Evolutionary conservation across 2,888 invertebrate species (phyloP), one percentile per base, ranked within the genome.

Genomic region (Thymelicus acteon): DNA sequence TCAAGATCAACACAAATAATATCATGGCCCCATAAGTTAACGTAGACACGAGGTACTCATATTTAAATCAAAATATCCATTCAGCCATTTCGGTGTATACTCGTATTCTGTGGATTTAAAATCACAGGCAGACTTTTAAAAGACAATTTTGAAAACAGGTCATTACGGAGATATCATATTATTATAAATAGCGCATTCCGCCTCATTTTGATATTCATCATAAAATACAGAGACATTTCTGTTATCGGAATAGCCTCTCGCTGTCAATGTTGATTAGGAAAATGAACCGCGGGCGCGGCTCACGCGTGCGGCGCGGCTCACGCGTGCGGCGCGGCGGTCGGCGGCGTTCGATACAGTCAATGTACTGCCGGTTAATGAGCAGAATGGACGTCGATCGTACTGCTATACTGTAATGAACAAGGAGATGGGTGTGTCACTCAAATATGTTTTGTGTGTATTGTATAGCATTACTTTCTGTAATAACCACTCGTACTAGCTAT

Each of bases 221-320:
- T 52, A 52, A 52, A 52, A 52, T 8, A 52, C 49, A 19, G 49
- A 52, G 49, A 52, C 49, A 52, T 52, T 52, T 52, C 49, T 19
- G 19, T 19, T 52, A 52, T 52, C 12, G 49, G 15, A 52, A 52
- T 15, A 52, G 7, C 8, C 12, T 31, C 57, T 13, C 57, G 12
- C 57, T 52, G 19, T 44, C 12, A 52, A 52, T 52, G 49, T 52
- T 19, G 49, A 15, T 52, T 52, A 19, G 49, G 49, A 49, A 57
- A 31, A 57, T 57, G 12, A 57, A 10, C 3, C 57, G 2, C 54
- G 6, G 0, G 19, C n/a, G n/a, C n/a, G n/a, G n/a, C n/a, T n/a
- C n/a, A n/a, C n/a, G n/a, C n/a, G n/a, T n/a, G n/a, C n/a, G n/a
- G n/a, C n/a, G n/a, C n/a, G n/a, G n/a, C n/a, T n/a, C n/a, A n/a